These are phyloP conservation scores for Diachasmimorpha longicaudata DNA, from an alignment of 1,140 invertebrate genomes.

Conservation along the genomic window DNA sequence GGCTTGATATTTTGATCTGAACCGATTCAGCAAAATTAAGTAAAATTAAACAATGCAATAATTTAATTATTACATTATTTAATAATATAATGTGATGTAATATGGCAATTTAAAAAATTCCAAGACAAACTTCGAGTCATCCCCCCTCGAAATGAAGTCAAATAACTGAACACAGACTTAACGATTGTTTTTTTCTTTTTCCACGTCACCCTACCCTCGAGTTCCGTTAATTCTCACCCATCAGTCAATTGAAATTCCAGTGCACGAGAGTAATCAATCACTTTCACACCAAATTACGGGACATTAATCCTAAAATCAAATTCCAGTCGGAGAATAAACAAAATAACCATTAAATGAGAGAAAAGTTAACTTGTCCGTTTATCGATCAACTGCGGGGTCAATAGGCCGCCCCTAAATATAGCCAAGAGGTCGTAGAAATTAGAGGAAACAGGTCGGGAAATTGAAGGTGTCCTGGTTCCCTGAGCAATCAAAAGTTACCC, in stretches of 20 bases:
- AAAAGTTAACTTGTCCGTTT: neutral
- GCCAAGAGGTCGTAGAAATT: conserved; percentile 7
- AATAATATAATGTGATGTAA: no score
- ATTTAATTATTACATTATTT: no score
- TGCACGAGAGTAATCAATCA: neutral
- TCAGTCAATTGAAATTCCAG: neutral
- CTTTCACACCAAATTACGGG: neutral
- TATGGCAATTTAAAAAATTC: no score
- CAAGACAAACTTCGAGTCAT: no score
- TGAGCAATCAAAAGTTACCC: neutral
- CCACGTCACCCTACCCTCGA: neutral
- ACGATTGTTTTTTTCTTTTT: neutral
- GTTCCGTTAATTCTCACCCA: neutral
- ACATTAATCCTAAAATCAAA: neutral
- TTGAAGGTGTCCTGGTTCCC: neutral
- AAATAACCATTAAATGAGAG: neutral
- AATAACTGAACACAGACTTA: neutral
- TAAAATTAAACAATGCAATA: no score
- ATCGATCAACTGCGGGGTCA: conserved; percentile 20
- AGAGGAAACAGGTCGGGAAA: neutral
- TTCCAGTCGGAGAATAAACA: neutral
- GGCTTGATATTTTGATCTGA: no score
- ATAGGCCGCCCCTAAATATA: conserved; percentile 26
- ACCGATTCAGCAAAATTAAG: no score
- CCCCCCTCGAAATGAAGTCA: neutral